A percentile compares a stretch with the other conserved stretches of the same genome.
Evolutionary conservation across 2,888 invertebrate species (phyloP).

Genomic region (Andrena bucephala): DNA sequence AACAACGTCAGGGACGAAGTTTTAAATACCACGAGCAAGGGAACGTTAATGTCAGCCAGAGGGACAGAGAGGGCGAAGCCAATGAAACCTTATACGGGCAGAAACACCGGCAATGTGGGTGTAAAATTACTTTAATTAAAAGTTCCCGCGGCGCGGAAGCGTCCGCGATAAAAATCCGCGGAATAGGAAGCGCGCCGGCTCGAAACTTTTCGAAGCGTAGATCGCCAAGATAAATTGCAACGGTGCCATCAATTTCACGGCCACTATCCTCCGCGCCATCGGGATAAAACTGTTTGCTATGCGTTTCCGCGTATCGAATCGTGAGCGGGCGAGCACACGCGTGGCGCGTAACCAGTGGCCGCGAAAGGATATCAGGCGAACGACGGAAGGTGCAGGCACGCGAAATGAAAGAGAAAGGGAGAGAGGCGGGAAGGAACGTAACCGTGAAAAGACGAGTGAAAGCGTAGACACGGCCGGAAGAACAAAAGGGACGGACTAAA

Average conservation of each 20-base stretch:
- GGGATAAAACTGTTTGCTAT: conserved; percentile 21
- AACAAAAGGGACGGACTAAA: conserved; percentile 44
- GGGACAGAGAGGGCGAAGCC: not conserved
- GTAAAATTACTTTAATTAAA: conserved; percentile 58
- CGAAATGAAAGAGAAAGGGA: not conserved
- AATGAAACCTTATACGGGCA: not conserved
- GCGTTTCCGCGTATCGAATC: conserved; percentile 30
- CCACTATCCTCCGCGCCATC: not conserved
- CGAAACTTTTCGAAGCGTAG: conserved; percentile 40
- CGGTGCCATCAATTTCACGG: conserved; percentile 35
- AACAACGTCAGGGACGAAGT: no score
- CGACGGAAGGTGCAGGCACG: not conserved
- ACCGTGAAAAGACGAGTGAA: conserved; percentile 3
- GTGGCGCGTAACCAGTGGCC: conserved; percentile 17
- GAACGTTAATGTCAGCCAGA: not conserved
- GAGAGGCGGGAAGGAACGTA: not conserved
- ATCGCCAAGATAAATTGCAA: conserved; percentile 37
- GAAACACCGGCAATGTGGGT: not conserved
- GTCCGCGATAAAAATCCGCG: conserved; percentile 24
- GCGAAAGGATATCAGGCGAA: conserved; percentile 4
- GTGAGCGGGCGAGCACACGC: not conserved
- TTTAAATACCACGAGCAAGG: not conserved
- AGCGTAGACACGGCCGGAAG: not conserved
- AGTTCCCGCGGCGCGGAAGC: conserved; percentile 22
- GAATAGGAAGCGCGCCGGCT: conserved; percentile 10